Conservation (phyloP, 2,888 invertebrate genomes). For the Falcaria lacertinaria region DNA sequence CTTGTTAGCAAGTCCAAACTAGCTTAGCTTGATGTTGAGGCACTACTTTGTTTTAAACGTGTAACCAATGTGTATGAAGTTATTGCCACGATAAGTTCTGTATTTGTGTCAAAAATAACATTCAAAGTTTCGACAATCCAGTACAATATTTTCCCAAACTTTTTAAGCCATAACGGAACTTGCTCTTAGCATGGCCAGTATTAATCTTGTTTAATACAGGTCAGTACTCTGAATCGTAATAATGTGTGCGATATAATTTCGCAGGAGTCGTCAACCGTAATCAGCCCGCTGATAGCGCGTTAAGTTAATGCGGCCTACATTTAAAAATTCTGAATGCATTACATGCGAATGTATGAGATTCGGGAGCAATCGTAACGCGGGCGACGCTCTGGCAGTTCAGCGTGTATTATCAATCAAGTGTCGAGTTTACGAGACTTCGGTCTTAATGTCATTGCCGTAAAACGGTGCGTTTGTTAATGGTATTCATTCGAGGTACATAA, state of each 20-base stretch:
- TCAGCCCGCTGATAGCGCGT: conserved; percentile 31
- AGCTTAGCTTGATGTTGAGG: too few relatives aligned
- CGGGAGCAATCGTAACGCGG: conserved; percentile 42
- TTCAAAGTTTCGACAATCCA: not conserved
- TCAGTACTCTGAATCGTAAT: not conserved
- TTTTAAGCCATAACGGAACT: not conserved
- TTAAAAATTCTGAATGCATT: conserved; percentile 3
- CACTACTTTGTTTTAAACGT: too few relatives aligned
- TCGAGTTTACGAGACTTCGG: conserved; percentile 52
- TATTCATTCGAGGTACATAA: conserved; percentile 40
- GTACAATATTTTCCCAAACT: not conserved
- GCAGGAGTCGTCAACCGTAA: conserved; percentile 21
- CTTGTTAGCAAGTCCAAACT: too few relatives aligned
- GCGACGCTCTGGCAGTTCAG: conserved; percentile 37
- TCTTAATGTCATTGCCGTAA: conserved; percentile 43
- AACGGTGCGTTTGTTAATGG: conserved; percentile 44
- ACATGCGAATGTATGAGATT: conserved; percentile 29
- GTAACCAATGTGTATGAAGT: too few relatives aligned
- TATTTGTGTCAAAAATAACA: too few relatives aligned
- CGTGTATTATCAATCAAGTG: conserved; percentile 59
- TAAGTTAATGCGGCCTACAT: conserved; percentile 19
- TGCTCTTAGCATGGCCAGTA: not conserved
- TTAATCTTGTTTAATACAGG: not conserved
- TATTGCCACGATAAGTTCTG: too few relatives aligned
- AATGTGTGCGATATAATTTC: conserved; percentile 9